Evolutionary conservation across 1,140 invertebrate genomes (phyloP), one percentile per base, ranked within the genome.

Genomic region (Trachymyrmex cornetzi): DNA sequence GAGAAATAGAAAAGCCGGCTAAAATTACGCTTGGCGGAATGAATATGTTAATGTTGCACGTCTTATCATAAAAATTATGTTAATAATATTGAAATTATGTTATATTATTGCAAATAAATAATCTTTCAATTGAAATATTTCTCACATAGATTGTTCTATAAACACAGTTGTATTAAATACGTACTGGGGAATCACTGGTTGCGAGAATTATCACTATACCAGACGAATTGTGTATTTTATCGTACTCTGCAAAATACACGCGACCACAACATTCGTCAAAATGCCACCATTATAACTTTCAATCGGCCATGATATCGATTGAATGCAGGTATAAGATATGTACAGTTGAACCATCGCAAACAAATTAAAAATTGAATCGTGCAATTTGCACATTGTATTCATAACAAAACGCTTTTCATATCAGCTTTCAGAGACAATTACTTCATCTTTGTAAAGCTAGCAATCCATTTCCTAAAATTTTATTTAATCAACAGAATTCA

Each of bases 191-290:
- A 48, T 77, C 11, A 67, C n/a, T 12, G 11, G 44, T 27, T 12
- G 30, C 16, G 5, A 44, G 61, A 63, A 61, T 55, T 22, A 75
- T 34, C 24, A 72, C 9, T 24, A 9, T 24, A 9, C 50, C 50
- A 74, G 9, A 74, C 12, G 12, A 57, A 57, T 34, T 61, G 34
- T 44, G 11, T 63, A 77, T 63, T 77, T 77, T 77, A 77, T 27
- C 22, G 24, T 44, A 75, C 0, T 30, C 22, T 5, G 50, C n/a
- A 34, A 38, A 38, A 75, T 74, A 34, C 34, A 34, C n/a, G n/a
- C 30, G 14, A 24, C 30, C 0, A 57, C n/a, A 38, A 75, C 2
- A 19, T 77, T 12, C 30, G 3, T 74, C 16, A 61, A 61, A 77
- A 77, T 77, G 7, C 14, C 22, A 64, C 24, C 5, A 44, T 77